phyloP scores from a whole-genome alignment of 2,113 vertebrate genomes.

The Hemiprocne comata region DNA sequence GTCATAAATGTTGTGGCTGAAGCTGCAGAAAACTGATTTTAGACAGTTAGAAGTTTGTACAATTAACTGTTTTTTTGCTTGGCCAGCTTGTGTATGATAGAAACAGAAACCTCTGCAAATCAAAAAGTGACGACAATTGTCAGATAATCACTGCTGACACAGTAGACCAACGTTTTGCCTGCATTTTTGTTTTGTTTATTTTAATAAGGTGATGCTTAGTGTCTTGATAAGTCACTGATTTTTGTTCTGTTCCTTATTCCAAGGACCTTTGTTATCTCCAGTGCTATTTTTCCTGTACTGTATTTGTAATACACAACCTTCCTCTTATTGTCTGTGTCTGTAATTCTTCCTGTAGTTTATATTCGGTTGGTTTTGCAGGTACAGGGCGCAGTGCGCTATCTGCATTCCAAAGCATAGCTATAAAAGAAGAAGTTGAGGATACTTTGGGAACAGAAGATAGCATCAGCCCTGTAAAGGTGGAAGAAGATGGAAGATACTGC shows the following conservation, averaged over 20 bases:
- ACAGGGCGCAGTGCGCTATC: background rate
- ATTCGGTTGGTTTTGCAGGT: background rate
- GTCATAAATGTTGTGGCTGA: background rate
- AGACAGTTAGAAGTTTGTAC: background rate
- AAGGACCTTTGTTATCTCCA: background rate
- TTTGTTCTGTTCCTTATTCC: background rate
- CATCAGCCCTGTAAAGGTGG: background rate
- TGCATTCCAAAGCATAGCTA: background rate
- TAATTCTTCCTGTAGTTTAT: background rate
- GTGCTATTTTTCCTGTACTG: background rate
- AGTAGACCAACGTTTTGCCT: background rate
- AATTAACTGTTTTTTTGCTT: background rate
- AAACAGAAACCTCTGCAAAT: background rate
- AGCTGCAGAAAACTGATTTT: background rate
- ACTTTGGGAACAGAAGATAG: background rate
- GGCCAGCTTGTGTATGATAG: background rate
- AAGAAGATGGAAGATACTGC: background rate
- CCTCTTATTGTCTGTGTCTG: background rate
- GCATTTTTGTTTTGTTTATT: background rate
- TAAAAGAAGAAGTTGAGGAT: background rate
- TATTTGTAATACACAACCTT: background rate
- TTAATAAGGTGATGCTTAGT: background rate
- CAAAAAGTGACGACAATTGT: background rate
- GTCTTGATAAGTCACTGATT: background rate
- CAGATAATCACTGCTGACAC: background rate